Conservation (phyloP, 2,888 invertebrate species). For the Drosophila merina region DNA sequence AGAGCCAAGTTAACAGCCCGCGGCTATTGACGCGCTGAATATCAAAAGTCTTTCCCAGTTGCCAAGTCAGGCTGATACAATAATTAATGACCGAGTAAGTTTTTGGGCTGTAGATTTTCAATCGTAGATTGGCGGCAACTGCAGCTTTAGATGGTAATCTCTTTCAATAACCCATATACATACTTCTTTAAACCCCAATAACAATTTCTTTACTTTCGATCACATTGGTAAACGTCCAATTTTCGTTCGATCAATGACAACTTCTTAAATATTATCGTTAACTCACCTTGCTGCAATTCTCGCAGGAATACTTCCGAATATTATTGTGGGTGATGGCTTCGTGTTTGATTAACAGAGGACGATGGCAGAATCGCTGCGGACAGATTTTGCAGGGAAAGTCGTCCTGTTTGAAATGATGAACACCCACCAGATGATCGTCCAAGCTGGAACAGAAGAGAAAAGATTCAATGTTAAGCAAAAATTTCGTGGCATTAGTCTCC, state of each 20-base stretch:
- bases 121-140: constrained; percentile 34
- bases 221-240: too few species aligned
- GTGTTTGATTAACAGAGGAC: constrained; percentile 92
- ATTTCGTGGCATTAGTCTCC: neutral
- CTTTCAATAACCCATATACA: constrained; percentile 2
- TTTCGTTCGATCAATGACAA: too few species aligned
- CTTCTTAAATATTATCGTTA: neutral
- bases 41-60: constrained; percentile 80
- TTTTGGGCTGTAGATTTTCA: constrained; percentile 33
- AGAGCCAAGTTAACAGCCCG: constrained; percentile 60
- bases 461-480: neutral
- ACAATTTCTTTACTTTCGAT: too few species aligned
- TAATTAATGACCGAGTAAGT: constrained; percentile 75
- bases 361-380: constrained; percentile 92
- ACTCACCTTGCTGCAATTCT: constrained; percentile 93
- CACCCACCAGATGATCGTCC: constrained; percentile 91
- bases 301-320: constrained; percentile 94
- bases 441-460: constrained; percentile 86
- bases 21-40: constrained; percentile 79
- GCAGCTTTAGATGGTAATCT: constrained; percentile 23
- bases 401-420: constrained; percentile 91
- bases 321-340: constrained; percentile 92
- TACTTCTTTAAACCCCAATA: neutral
- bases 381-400: constrained; percentile 94
- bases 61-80: constrained; percentile 64